Evolutionary conservation across 2,888 invertebrate species (phyloP).

Genomic region (Chesias legatella): DNA sequence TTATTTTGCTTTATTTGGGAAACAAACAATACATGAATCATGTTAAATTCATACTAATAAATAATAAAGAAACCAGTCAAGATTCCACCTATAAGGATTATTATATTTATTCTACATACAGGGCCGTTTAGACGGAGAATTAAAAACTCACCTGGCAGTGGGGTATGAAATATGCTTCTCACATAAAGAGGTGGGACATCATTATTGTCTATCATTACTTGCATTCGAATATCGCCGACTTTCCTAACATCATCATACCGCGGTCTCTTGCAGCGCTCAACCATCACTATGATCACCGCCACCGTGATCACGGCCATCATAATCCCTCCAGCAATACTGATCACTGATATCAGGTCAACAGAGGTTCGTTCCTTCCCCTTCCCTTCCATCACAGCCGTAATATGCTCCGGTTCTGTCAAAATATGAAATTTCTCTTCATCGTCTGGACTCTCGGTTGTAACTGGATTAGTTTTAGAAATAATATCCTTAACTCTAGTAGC

Average conservation of each 20-base stretch:
- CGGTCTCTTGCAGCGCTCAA: slow-evolving; percentile 65
- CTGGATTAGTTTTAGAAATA: slow-evolving; percentile 39
- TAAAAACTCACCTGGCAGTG: slow-evolving; percentile 76
- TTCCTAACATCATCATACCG: slow-evolving; percentile 66
- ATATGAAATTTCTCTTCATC: slow-evolving; percentile 76
- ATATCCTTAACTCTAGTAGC: slow-evolving; percentile 30
- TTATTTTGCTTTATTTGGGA: no score
- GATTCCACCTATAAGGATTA: no score
- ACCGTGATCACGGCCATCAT: slow-evolving; percentile 76
- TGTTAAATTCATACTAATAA: no score
- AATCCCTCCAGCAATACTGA: slow-evolving; percentile 75
- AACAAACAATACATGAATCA: no score
- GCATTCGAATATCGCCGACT: slow-evolving; percentile 69
- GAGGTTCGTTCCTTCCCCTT: slow-evolving; percentile 62
- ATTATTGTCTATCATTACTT: slow-evolving; percentile 67
- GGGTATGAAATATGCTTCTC: slow-evolving; percentile 79
- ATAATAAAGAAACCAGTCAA: no score
- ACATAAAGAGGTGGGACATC: slow-evolving; percentile 75
- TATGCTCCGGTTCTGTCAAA: slow-evolving; percentile 79
- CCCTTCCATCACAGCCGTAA: slow-evolving; percentile 73
- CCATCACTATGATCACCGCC: slow-evolving; percentile 72
- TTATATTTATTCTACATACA: no score
- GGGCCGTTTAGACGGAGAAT: no score
- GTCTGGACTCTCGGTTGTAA: slow-evolving; percentile 54
- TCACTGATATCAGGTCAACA: slow-evolving; percentile 69